Evolutionary conservation across 2,888 invertebrate species (phyloP).

Genomic region (Agriopis leucophaearia): DNA sequence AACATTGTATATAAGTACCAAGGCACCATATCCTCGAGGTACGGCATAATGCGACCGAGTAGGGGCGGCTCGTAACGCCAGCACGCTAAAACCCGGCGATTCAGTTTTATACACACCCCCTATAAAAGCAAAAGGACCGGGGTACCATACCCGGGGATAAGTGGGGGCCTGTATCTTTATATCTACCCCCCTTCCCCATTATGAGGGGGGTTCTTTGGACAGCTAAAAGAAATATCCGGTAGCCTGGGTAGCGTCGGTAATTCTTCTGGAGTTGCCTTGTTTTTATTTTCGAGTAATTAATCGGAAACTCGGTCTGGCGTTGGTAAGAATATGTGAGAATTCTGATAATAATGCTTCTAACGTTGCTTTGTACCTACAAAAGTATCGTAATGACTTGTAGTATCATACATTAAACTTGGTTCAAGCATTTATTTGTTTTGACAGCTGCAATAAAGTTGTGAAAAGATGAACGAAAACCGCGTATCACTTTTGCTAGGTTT

Average conservation of each 20-base stretch:
- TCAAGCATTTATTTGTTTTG: too few species aligned
- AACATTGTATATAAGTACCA: slow-evolving; percentile 65
- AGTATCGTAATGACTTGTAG: too few species aligned
- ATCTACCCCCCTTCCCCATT: slow-evolving; percentile 83
- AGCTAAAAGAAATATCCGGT: slow-evolving; percentile 86
- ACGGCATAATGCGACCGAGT: slow-evolving; percentile 75
- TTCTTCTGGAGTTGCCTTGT: slow-evolving; percentile 79
- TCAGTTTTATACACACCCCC: slow-evolving; percentile 87
- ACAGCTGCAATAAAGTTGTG: too few species aligned
- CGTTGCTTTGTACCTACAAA: background rate
- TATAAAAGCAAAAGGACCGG: slow-evolving; percentile 86
- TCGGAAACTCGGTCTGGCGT: slow-evolving; percentile 67
- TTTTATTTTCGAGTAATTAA: slow-evolving; percentile 74
- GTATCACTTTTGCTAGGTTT: too few species aligned
- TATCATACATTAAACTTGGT: too few species aligned
- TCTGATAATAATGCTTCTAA: slow-evolving; percentile 8
- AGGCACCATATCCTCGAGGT: slow-evolving; percentile 74
- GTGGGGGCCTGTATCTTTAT: slow-evolving; percentile 85
- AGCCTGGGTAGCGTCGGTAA: slow-evolving; percentile 78
- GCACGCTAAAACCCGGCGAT: slow-evolving; percentile 86
- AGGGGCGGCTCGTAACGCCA: slow-evolving; percentile 84
- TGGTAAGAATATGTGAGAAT: slow-evolving; percentile 45
- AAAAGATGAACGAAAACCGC: too few species aligned
- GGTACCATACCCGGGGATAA: slow-evolving; percentile 81
- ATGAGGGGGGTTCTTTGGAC: slow-evolving; percentile 86